A percentile compares a stretch with the other conserved stretches of the same genome.
These are phyloP conservation scores for Napeogenes inachia DNA, from an alignment of 2,888 invertebrate species.

Conservation along the genomic window DNA sequence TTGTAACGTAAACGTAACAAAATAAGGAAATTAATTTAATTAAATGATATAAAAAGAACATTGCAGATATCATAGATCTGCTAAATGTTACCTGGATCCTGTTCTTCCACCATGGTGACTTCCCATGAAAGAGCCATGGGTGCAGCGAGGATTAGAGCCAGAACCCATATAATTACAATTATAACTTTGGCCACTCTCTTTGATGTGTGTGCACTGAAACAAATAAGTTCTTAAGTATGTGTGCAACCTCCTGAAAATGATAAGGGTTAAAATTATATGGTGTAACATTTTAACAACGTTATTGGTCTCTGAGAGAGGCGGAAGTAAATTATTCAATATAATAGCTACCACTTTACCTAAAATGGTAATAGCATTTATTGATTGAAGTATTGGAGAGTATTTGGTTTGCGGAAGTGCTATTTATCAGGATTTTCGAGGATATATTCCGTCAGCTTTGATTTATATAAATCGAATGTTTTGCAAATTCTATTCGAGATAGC, in stretches of 20 bases:
- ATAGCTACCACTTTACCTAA: not conserved
- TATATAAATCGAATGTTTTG: too few relatives aligned
- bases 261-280: too few relatives aligned
- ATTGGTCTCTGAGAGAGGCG: too few relatives aligned
- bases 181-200: slow-evolving; percentile 84
- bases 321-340: too few relatives aligned
- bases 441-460: slow-evolving; percentile 3
- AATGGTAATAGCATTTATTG: slow-evolving; percentile 6
- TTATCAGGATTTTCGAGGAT: slow-evolving; percentile 17
- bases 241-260: not conserved
- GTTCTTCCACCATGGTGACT: slow-evolving; percentile 72
- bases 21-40: too few relatives aligned
- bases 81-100: slow-evolving; percentile 54
- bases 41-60: too few relatives aligned
- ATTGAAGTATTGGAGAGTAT: slow-evolving; percentile 17
- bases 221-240: slow-evolving; percentile 31
- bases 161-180: slow-evolving; percentile 85
- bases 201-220: slow-evolving; percentile 83
- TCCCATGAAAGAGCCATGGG: slow-evolving; percentile 83
- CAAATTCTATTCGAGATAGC: too few relatives aligned
- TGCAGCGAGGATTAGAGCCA: slow-evolving; percentile 81
- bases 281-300: too few relatives aligned
- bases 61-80: too few relatives aligned
- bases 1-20: too few relatives aligned
- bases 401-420: slow-evolving; percentile 10